Evolutionary conservation across 92 coral and sea anemone genomes (phyloP).

Genomic region (Phymanthus crucifer): DNA sequence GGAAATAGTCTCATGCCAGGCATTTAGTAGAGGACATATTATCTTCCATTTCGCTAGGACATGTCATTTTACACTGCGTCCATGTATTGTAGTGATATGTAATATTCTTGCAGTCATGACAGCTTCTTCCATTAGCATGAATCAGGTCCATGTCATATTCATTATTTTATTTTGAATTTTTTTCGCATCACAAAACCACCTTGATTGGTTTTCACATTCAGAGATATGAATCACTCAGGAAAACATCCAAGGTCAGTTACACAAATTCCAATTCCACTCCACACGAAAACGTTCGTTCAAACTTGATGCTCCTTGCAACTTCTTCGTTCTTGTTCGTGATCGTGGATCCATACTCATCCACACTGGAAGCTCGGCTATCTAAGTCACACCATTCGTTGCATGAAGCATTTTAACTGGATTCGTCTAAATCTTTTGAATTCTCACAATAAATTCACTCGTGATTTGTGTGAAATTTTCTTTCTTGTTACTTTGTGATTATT

Average conservation of each 20-base stretch:
- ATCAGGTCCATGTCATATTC: not conserved
- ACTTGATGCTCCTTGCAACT: not conserved
- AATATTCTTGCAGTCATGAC: not conserved
- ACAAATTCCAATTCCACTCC: not conserved
- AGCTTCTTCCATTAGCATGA: not conserved
- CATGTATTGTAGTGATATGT: too few relatives aligned
- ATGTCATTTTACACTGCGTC: too few relatives aligned
- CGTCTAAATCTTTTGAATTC: not conserved
- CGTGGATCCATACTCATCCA: not conserved
- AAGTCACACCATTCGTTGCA: not conserved
- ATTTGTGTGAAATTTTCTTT: not conserved
- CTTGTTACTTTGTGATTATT: too few relatives aligned
- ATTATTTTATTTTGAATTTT: not conserved
- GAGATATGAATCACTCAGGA: constrained; percentile 35
- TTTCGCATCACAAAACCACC: not conserved
- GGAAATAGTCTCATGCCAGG: too few relatives aligned
- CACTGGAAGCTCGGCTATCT: too few relatives aligned
- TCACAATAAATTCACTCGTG: too few relatives aligned
- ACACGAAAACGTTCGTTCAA: not conserved
- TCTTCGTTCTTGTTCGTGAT: not conserved
- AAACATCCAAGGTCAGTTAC: constrained; percentile 21
- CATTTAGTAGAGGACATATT: too few relatives aligned
- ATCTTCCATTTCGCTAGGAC: too few relatives aligned
- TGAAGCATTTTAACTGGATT: not conserved
- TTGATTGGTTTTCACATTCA: constrained; percentile 10